A percentile compares a stretch with the other conserved stretches of the same genome.
phyloP scores from a whole-genome alignment of 2,888 invertebrate genomes.

The Callinectes sapidus region DNA sequence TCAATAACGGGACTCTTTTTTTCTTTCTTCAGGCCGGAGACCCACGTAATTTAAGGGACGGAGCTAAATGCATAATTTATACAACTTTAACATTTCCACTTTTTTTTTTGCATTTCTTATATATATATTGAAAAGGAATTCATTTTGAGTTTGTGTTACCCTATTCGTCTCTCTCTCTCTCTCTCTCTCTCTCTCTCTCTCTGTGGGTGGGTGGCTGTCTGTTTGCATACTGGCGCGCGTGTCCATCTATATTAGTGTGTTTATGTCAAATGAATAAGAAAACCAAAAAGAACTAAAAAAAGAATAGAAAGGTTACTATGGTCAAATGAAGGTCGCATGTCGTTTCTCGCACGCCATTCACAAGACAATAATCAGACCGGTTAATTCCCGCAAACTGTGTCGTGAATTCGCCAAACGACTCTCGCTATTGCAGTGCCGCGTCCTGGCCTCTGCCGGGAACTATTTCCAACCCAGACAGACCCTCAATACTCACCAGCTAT shows the following conservation, averaged over 20 bases:
- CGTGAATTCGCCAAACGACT: constrained; percentile 22
- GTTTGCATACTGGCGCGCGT: not conserved
- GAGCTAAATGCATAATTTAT: not conserved
- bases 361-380: constrained; percentile 29
- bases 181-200: not conserved
- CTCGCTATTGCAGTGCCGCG: not conserved
- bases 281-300: not conserved
- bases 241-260: not conserved
- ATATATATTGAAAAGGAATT: not conserved
- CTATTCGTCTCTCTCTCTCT: not conserved
- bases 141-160: not conserved
- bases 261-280: not conserved
- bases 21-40: constrained; percentile 7
- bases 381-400: constrained; percentile 19
- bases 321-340: constrained; percentile 29
- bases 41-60: not conserved
- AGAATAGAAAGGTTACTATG: not conserved
- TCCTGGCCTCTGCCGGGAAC: constrained; percentile 10
- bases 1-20: not conserved
- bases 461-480: constrained; percentile 10
- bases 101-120: not conserved
- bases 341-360: constrained; percentile 4
- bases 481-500: constrained; percentile 10
- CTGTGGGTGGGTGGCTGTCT: not conserved
- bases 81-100: not conserved